Evolutionary conservation across 2,113 vertebrate species (phyloP).

Genomic region (Burhinus oedicnemus): DNA sequence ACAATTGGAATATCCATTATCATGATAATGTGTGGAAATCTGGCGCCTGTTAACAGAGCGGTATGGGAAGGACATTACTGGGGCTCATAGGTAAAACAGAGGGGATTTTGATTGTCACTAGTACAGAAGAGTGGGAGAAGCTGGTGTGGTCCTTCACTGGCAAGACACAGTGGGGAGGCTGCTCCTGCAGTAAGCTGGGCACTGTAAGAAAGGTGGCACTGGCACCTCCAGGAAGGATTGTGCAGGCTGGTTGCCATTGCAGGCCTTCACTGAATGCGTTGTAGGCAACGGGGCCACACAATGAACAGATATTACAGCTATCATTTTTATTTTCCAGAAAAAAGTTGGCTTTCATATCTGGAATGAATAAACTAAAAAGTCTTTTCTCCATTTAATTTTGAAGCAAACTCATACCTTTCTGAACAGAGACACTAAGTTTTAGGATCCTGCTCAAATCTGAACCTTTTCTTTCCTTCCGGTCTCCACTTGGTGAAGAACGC

Average conservation of each 20-base stretch:
- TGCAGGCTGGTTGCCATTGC: background rate
- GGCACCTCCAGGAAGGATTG: background rate
- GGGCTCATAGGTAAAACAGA: background rate
- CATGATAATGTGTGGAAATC: background rate
- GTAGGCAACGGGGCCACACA: background rate
- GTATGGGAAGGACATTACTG: background rate
- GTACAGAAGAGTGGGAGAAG: background rate
- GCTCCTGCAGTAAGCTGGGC: background rate
- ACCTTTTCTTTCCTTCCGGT: background rate
- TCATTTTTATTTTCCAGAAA: background rate
- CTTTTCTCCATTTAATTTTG: background rate
- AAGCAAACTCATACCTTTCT: background rate
- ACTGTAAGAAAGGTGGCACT: background rate
- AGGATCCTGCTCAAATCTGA: background rate
- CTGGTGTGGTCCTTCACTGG: background rate
- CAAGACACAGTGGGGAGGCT: background rate
- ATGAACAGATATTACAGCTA: background rate
- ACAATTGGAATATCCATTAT: background rate
- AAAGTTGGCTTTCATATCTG: background rate
- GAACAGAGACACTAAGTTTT: background rate
- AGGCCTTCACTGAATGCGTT: rapidly evolving
- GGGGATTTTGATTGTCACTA: background rate
- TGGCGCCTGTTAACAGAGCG: background rate
- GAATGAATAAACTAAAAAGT: background rate
- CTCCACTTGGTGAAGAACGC: background rate